Percentiles rank a stretch among this genome's conserved stretches.
These are phyloP conservation scores for Volucella bombylans DNA, from an alignment of 2,888 invertebrate genomes.

Conservation along the genomic window DNA sequence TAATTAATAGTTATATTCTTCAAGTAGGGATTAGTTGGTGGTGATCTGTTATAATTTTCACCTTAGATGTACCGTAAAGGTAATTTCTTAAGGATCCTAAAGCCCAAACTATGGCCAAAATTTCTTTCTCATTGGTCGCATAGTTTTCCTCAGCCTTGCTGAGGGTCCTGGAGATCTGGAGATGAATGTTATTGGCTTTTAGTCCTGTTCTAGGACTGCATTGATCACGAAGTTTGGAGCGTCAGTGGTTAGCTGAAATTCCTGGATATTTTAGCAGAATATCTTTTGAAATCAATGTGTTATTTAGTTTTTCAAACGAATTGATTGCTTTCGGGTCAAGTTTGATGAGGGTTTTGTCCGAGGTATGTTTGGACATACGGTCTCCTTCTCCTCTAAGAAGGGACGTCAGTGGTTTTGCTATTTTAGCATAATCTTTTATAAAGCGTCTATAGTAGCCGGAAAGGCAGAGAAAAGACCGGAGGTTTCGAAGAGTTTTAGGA, in stretches of 20 bases:
- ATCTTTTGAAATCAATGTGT: constrained; percentile 32
- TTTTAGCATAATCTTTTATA: constrained; percentile 36
- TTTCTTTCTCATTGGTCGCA: constrained; percentile 50
- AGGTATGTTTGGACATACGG: constrained; percentile 39
- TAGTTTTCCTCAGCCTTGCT: constrained; percentile 52
- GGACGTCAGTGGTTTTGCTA: constrained; percentile 38
- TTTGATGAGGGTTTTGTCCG: constrained; percentile 22
- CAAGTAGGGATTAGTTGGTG: constrained; percentile 10
- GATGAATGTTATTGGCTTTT: constrained; percentile 55
- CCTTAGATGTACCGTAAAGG: constrained; percentile 76
- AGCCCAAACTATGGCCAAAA: no score
- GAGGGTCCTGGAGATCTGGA: constrained; percentile 52
- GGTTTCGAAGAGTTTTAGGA: no score
- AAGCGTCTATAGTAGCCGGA: constrained; percentile 7
- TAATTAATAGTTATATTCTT: constrained; percentile 67
- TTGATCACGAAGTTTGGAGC: constrained; percentile 76
- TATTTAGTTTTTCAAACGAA: constrained; percentile 41
- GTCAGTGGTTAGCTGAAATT: constrained; percentile 75
- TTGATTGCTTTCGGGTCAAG: constrained; percentile 17
- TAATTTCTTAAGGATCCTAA: constrained; percentile 62
- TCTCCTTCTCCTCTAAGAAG: constrained; percentile 47
- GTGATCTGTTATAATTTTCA: constrained; percentile 66
- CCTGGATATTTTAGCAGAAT: constrained; percentile 27
- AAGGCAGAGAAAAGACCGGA: no score
- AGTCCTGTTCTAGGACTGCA: constrained; percentile 75